These are phyloP conservation scores for Cetoscarus ocellatus DNA, from an alignment of 2,797 vertebrate species.

Conservation along the genomic window DNA sequence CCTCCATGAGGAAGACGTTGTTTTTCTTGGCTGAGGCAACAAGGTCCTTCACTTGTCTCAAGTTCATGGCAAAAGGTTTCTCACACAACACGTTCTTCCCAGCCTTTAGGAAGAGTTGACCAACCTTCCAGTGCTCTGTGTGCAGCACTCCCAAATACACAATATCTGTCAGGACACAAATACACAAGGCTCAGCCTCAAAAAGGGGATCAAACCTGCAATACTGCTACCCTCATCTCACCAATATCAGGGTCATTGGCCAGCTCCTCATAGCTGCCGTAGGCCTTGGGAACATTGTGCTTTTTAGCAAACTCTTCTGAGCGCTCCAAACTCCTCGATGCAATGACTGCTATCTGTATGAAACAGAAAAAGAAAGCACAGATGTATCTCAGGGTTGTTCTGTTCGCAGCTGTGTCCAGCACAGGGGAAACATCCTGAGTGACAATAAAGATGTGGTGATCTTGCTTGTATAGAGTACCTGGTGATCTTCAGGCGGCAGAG, in stretches of 20 bases:
- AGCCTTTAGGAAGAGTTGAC: constrained; percentile 79
- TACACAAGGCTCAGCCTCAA: constrained; percentile 36
- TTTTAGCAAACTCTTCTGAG: constrained; percentile 81
- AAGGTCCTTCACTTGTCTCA: constrained; percentile 80
- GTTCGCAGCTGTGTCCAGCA: constrained; percentile 9
- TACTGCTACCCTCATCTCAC: constrained; percentile 64
- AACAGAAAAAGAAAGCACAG: constrained; percentile 13
- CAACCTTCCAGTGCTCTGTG: constrained; percentile 79
- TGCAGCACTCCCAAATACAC: constrained; percentile 85
- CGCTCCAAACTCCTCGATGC: constrained; percentile 78
- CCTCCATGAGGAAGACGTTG: constrained; percentile 88
- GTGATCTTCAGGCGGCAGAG: constrained; percentile 80
- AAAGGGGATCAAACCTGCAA: constrained; percentile 10
- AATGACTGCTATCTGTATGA: constrained; percentile 78
- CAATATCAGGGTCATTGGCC: constrained; percentile 78
- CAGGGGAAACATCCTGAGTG: neutral
- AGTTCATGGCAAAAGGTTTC: constrained; percentile 87
- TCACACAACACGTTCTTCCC: constrained; percentile 86
- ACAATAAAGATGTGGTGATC: constrained; percentile 13
- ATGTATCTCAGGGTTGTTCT: constrained; percentile 15
- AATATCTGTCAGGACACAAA: constrained; percentile 75
- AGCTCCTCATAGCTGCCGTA: constrained; percentile 85
- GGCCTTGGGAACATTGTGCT: constrained; percentile 75
- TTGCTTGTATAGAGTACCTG: constrained; percentile 70
- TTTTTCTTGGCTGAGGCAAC: constrained; percentile 64